Evolutionary conservation across 2,797 vertebrate genomes (phyloP).

Genomic region (Tokudaia muenninki): DNA sequence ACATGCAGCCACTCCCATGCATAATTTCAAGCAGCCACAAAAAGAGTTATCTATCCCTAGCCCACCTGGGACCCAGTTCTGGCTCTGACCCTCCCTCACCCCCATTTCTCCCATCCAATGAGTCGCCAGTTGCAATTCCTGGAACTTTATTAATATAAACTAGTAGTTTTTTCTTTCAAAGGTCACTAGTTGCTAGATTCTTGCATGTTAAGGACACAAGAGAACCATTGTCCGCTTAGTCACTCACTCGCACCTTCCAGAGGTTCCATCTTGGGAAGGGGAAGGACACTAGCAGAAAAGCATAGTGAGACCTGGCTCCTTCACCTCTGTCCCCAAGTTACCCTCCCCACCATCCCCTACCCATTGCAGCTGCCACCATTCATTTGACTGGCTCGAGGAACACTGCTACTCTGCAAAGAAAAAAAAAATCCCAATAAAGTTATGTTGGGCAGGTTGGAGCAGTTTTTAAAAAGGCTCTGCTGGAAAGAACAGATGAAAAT

Average conservation of each 20-base stretch:
- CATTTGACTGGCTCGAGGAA: background rate
- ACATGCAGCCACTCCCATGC: background rate
- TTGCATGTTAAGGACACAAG: background rate
- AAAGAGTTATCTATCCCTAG: background rate
- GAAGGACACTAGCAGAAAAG: rapidly evolving
- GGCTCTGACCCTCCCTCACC: background rate
- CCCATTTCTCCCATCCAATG: background rate
- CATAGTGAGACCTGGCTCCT: background rate
- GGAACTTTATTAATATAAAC: background rate
- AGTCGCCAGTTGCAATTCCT: background rate
- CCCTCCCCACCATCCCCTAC: background rate
- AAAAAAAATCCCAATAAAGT: background rate
- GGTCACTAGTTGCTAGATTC: background rate
- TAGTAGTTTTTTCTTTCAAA: background rate
- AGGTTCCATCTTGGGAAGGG: background rate
- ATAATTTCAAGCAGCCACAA: background rate
- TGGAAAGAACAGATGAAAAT: background rate
- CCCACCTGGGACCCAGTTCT: background rate
- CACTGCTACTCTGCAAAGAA: background rate
- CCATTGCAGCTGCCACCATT: too few species aligned
- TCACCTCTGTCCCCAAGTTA: background rate
- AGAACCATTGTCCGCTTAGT: background rate
- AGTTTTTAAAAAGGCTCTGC: background rate
- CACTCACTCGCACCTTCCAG: background rate
- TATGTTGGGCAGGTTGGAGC: background rate